Evolutionary conservation across 2,113 vertebrate genomes (phyloP).

Genomic region (Saguinus imperator): DNA sequence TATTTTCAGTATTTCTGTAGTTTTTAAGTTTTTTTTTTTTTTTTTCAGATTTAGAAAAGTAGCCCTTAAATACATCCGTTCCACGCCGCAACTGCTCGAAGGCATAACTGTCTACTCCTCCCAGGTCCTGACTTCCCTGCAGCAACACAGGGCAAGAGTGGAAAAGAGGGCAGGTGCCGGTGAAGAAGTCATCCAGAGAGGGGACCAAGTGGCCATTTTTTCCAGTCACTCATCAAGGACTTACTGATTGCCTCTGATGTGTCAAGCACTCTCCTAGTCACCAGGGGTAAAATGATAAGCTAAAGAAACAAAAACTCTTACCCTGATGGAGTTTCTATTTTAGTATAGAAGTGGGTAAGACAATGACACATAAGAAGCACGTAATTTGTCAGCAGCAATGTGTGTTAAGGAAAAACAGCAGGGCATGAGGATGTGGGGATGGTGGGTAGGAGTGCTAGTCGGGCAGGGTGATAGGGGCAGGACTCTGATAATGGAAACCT

Average conservation of each 20-base stretch:
- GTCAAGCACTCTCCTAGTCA: not conserved
- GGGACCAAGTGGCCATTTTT: not conserved
- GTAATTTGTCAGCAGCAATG: not conserved
- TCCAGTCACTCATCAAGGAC: not conserved
- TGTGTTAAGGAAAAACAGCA: not conserved
- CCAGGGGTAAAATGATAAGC: not conserved
- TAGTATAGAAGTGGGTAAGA: not conserved
- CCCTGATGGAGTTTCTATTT: not conserved
- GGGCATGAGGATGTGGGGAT: too few species aligned
- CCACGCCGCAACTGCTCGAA: not conserved
- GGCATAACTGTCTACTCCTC: not conserved
- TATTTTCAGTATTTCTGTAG: not conserved
- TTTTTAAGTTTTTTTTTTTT: conserved; percentile 1
- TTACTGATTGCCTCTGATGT: not conserved
- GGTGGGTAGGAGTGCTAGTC: not conserved
- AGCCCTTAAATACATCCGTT: not conserved
- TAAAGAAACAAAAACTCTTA: not conserved
- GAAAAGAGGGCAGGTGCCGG: not conserved
- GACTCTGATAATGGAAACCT: not conserved
- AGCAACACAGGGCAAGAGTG: not conserved
- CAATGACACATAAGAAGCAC: not conserved
- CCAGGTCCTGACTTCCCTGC: not conserved
- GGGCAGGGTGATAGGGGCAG: not conserved
- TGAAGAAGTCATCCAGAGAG: not conserved
- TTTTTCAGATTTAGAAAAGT: not conserved